Conservation (phyloP, 2,797 vertebrate genomes). For the Bradypodion pumilum region DNA sequence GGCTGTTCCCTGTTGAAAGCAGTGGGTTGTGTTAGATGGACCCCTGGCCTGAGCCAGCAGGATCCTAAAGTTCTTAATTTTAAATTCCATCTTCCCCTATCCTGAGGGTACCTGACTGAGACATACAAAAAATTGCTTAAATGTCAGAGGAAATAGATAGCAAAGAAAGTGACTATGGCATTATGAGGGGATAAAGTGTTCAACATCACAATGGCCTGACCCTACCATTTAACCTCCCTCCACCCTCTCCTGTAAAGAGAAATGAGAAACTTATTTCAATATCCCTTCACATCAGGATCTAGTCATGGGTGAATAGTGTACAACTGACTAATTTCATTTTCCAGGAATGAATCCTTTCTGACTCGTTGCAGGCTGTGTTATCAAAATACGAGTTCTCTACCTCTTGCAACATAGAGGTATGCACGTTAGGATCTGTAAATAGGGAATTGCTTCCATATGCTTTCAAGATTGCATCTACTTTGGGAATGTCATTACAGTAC, state of each 20-base stretch:
- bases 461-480: conserved; percentile 65
- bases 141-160: conserved; percentile 67
- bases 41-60: conserved; percentile 9
- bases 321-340: conserved; percentile 35
- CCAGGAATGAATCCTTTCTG: conserved; percentile 21
- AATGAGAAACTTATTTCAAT: conserved; percentile 47
- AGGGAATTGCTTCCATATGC: conserved; percentile 75
- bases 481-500: conserved; percentile 71
- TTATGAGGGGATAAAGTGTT: conserved; percentile 68
- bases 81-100: conserved; percentile 52
- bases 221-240: conserved; percentile 20
- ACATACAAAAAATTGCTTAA: conserved; percentile 44
- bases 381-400: conserved; percentile 74
- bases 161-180: conserved; percentile 51
- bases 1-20: conserved; percentile 7
- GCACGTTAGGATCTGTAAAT: conserved; percentile 59
- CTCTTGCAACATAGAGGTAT: conserved; percentile 62
- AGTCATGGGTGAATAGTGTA: conserved; percentile 20
- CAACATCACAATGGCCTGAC: conserved; percentile 33
- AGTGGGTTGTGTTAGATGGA: neutral
- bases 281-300: conserved; percentile 4
- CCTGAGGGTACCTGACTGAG: conserved; percentile 56
- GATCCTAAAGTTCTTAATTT: conserved; percentile 42
- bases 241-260: conserved; percentile 1
- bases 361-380: conserved; percentile 69